A percentile compares a stretch with the other conserved stretches of the same genome.
phyloP scores from a whole-genome alignment of 2,888 invertebrate genomes.

The Galerucella nymphaeae region DNA sequence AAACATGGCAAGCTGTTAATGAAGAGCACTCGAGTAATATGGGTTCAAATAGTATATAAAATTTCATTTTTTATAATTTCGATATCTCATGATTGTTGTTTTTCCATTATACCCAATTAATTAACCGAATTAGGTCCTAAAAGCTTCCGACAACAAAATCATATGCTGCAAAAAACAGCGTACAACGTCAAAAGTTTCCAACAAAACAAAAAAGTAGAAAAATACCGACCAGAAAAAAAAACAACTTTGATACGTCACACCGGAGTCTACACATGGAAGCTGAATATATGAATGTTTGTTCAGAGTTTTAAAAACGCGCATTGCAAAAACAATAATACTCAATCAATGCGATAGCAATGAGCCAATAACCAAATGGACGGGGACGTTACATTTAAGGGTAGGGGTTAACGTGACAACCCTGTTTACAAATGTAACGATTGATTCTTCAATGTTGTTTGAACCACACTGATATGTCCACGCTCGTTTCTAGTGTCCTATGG shows the following conservation, averaged over 20 bases:
- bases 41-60: too few species aligned
- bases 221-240: slow-evolving; percentile 48
- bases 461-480: slow-evolving; percentile 63
- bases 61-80: too few species aligned
- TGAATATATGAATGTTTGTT: slow-evolving; percentile 60
- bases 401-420: slow-evolving; percentile 66
- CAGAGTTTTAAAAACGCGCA: slow-evolving; percentile 67
- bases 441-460: slow-evolving; percentile 67
- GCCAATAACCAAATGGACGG: slow-evolving; percentile 67
- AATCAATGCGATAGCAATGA: slow-evolving; percentile 67
- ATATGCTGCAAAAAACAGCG: slow-evolving; percentile 18
- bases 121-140: slow-evolving; percentile 37
- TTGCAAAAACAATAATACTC: slow-evolving; percentile 67
- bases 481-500: slow-evolving; percentile 57
- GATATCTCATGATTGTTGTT: slow-evolving; percentile 24
- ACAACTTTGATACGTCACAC: slow-evolving; percentile 57
- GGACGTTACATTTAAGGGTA: slow-evolving; percentile 60
- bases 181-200: slow-evolving; percentile 40
- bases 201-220: slow-evolving; percentile 41
- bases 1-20: too few species aligned
- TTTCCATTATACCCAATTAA: slow-evolving; percentile 47
- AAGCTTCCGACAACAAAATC: slow-evolving; percentile 15
- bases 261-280: slow-evolving; percentile 50
- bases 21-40: too few species aligned
- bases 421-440: slow-evolving; percentile 68